These are phyloP conservation scores for Stenchaetothrips biformis DNA, from an alignment of 2,888 invertebrate species.

Conservation along the genomic window DNA sequence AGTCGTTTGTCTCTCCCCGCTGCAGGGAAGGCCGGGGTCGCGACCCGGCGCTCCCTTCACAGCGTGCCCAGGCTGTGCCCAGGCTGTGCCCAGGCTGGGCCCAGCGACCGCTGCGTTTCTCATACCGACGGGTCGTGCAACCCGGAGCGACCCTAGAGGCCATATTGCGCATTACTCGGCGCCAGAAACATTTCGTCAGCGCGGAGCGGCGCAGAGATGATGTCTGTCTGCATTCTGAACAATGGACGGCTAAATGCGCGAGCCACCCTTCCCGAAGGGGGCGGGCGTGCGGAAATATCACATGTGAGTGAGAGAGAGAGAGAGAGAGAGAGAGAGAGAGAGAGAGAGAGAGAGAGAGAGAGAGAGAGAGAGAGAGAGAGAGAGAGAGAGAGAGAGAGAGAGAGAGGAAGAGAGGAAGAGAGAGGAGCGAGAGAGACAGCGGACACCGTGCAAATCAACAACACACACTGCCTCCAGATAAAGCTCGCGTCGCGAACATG, in stretches of 20 bases:
- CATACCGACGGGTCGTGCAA: no score
- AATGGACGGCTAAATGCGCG: neutral
- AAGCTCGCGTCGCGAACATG: neutral
- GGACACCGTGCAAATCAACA: neutral
- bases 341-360: neutral
- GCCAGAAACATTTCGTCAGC: neutral
- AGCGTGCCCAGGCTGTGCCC: no score
- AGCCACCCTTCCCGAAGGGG: neutral
- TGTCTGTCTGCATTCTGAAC: slow-evolving; percentile 4
- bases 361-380: neutral
- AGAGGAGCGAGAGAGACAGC: neutral
- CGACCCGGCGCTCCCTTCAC: no score
- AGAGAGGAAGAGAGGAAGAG: neutral
- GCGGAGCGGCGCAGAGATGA: no score
- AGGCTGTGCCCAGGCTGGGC: no score
- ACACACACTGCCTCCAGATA: neutral
- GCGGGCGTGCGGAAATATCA: neutral
- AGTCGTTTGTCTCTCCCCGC: no score
- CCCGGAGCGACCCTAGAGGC: no score
- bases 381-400: neutral
- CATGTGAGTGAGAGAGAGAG: neutral
- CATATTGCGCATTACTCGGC: no score
- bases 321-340: neutral
- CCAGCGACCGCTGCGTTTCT: no score
- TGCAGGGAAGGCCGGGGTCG: no score